These are phyloP conservation scores for Cyprinodon variegatus DNA, from an alignment of 2,113 vertebrate species.

Conservation along the genomic window DNA sequence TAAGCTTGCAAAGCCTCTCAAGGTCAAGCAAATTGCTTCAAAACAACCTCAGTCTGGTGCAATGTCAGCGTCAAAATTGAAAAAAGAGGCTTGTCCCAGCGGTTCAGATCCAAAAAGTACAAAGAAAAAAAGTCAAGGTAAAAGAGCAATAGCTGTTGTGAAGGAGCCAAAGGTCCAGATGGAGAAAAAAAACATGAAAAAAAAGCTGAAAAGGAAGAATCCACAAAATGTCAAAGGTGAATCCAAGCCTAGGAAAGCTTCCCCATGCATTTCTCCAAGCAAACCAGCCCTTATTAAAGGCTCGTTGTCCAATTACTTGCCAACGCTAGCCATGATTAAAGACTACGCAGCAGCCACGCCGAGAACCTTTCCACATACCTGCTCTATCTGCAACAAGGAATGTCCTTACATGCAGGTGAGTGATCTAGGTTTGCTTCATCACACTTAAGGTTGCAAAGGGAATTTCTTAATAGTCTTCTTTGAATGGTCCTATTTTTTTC, in stretches of 20 bases:
- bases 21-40: neutral
- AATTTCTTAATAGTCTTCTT: neutral
- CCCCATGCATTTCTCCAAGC: neutral
- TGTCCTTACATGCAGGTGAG: conserved; percentile 94
- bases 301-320: conserved; percentile 74
- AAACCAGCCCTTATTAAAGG: conserved; percentile 6
- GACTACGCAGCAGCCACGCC: conserved; percentile 92
- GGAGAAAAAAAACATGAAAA: no score
- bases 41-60: no score
- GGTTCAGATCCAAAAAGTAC: no score
- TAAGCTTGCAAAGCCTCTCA: neutral
- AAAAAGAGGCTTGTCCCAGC: no score
- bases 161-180: no score
- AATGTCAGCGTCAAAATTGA: no score
- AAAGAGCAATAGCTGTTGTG: no score
- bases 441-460: neutral
- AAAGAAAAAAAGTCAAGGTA: no score
- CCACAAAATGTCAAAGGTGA: neutral
- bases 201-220: neutral
- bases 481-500: neutral
- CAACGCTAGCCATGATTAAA: conserved; percentile 89
- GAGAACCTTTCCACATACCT: conserved; percentile 93
- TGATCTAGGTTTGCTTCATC: conserved; percentile 42
- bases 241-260: neutral
- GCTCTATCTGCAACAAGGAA: conserved; percentile 94